Base-by-base conservation (phyloP, 2,797 vertebrate genomes). In the Gallinago solitaria region DNA sequence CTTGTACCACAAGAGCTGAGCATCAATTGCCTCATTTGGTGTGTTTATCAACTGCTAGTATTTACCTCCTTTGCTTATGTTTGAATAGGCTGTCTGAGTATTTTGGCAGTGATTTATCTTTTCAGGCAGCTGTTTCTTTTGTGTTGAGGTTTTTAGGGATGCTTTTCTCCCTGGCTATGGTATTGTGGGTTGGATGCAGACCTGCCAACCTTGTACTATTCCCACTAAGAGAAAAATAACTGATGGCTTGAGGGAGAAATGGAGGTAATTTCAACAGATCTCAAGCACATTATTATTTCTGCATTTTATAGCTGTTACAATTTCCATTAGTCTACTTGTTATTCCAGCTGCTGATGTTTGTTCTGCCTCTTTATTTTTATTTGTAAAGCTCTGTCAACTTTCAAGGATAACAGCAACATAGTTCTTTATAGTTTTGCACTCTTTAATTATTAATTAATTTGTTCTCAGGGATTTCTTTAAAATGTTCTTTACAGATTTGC, bases 51-150 rank as follows among this genome's bases (percentile, higher is more conserved):
- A 37, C 63, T 78, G 70, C 48, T 93, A 70, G 68, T 84, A 83
- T 96, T 97, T 96, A 63, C 87, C 57, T 88, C 19, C 4, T 91
- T 81, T 69, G 27, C 73, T 79, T 39, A 50, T 78, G 50, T 96
- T 95, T 96, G 85, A 82, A 92, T 90, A 76, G 70, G 60, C 33
- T 96, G 73, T 88, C 89, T 94, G 77, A 93, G 69, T 74, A 82
- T 76, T 87, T 91, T 96, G 94, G 92, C 94, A 90, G 76, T 91
- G 83, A 95, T 91, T 97, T 91, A 73, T 96, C 89, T 96, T 97
- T 94, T 73, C 59, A 95, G 82, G 77, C 93, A 97, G 93, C 86
- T 97, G 91, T 16, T 97, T 60, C 94, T 96, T 96, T 96, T 93
- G 81, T 96, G 73, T 50, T 90, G 74, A 77, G 68, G 32, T 61